Evolutionary conservation across 2,888 invertebrate genomes (phyloP), one percentile per base, ranked within the genome.

Genomic region (Rosalia funebris): DNA sequence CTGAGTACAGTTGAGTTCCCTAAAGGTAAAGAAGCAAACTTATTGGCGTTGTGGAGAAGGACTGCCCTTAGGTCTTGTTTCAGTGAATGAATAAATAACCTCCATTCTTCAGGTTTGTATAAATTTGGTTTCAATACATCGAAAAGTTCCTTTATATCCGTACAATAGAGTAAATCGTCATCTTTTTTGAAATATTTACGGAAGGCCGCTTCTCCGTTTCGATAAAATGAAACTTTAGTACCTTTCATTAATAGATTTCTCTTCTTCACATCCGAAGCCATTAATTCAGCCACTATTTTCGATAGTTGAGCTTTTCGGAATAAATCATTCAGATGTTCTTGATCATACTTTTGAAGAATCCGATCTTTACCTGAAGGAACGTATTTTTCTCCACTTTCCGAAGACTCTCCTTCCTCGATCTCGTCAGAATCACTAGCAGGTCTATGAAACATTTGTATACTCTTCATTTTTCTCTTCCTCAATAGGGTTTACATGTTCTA

Each of bases 141-240:
- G n/a, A 37, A 7, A 7, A 37, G 37, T 12, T 7, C 37, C 12
- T 37, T n/a, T 12, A 37, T 14, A 12, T 37, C 37, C 2, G 12
- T 12, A 12, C 37, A 37, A 37, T 12, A 37, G 14, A 37, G 3
- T n/a, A 37, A 12, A 37, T 37, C 37, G n/a, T 37, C 37, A 37
- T 37, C 37, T 12, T 37, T 37, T 37, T 37, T 2, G 12, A 37
- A 37, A 37, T 5, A 12, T 37, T 37, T 37, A 7, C 37, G 5
- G 37, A 37, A 9, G 12, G n/a, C 14, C 14, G n/a, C 12, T 12
- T 37, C 37, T 12, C 37, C 11, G 7, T 37, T 12, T 37, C 37
- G 37, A 37, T 37, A 37, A 12, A 12, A n/a, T 37, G 37, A 12
- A n/a, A 11, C 37, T 37, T 37, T 25, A 25, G 37, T 37, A 12